Base-by-base conservation (phyloP, 2,888 invertebrate species). In the Drosophila buzzatii region DNA sequence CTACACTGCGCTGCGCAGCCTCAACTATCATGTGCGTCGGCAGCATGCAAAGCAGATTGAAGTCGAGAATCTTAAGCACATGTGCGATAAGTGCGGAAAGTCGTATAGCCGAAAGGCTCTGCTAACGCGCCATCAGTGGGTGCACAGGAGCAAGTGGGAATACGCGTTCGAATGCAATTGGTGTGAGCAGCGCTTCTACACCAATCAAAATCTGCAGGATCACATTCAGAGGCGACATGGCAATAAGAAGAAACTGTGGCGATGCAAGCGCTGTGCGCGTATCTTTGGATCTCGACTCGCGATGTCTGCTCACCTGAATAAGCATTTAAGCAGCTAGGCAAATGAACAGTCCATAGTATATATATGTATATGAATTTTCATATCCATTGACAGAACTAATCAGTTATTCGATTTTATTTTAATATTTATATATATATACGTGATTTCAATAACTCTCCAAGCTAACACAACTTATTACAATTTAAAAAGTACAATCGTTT, bases 11-110 rank as follows among this genome's bases (percentile, higher is more conserved):
- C 51, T 60, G 4, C 73, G 86, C 10, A 85, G 90, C 61, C 83
- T 86, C 27, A 82, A 74, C 8, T 83, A 88, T 53, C 86, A 86
- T 18, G n/a, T 78, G 0, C 62, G 56, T 9, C 66, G 64, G 3
- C 58, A 79, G 20, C 90, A 70, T 12, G 12, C 20, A 1, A 37
- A 44, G 5, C 57, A 58, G 10, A 16, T 9, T 0, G 31, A 63
- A 10, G 1, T 51, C 2, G 42, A 23, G 9, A 16, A 5, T 3
- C 7, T 56, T 0, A 9, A n/a, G 16, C 73, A 82, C 23, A 58
- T 83, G 20, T 92, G 92, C 45, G 91, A 90, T 0, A 76, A 85
- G 45, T 92, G 92, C 42, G 90, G 87, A 7, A 92, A 92, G 7
- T 74, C 85, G 0, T 92, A 82, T 63, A 71, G 73, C 0, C 80